Base-by-base conservation (phyloP, 2,888 invertebrate genomes). In the Thumatha senex region DNA sequence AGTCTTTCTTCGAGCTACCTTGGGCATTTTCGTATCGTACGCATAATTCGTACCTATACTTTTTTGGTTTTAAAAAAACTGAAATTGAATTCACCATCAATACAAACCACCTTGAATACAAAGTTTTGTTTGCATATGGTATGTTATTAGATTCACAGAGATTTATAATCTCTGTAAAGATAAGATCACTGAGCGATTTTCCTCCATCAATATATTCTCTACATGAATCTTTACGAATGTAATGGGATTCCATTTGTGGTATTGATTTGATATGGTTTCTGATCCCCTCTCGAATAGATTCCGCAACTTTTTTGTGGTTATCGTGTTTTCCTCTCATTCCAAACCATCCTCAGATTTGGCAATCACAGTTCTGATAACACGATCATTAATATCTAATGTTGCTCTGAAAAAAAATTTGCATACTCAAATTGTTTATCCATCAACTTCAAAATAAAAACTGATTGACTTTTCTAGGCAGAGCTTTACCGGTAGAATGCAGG, bases 161-260 rank as follows among this genome's bases (percentile, higher is more conserved):
- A 5, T 24, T 24, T 2, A 24, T 2, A 24, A 24, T 24, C 2
- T 24, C 35, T 49, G 39, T 31, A 13, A 13, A 46, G 49, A 34
- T 34, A 55, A 35, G n/a, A 45, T 51, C 48, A 12, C 41, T 33
- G 10, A 55, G 9, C 34, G 36, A 43, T 42, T 51, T 51, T 29
- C 55, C 51, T 4, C 55, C 51, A 29, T 55, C 48, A 11, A 55
- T 55, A n/a, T 24, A 55, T 12, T 55, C 51, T 11, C 36, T 7
- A 9, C 36, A 13, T 13, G 36, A 13, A 36, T 7, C 13, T 36
- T 36, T 12, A 7, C 38, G 15, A 11, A 11, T 15, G 13, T 48
- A 48, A 29, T 42, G 48, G 30, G 31, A 39, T 33, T 49, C 43
- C 11, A 49, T 49, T 7, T 44, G 49, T 11, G 49, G 43, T 40